Evolutionary conservation across 1,140 invertebrate species (phyloP).

Genomic region (Laodelphax striatellus): DNA sequence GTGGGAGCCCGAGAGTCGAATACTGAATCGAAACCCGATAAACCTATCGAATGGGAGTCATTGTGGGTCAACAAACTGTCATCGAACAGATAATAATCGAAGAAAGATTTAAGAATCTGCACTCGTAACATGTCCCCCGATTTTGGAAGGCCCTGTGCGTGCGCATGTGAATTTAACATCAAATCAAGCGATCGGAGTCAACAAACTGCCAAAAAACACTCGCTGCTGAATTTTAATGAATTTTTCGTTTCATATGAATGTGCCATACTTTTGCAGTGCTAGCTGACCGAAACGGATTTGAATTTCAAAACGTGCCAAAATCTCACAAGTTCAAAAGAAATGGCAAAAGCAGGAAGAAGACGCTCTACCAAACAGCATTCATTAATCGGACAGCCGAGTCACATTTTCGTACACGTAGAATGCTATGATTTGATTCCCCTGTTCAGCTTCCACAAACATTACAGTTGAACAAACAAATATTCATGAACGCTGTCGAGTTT

Average conservation of each 20-base stretch:
- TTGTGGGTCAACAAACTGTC: not conserved
- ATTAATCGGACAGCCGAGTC: too few relatives aligned
- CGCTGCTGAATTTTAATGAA: not conserved
- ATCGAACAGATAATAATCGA: not conserved
- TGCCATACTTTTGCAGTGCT: too few relatives aligned
- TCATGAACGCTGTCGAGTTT: too few relatives aligned
- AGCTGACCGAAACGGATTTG: too few relatives aligned
- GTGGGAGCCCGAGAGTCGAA: not conserved
- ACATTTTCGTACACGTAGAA: too few relatives aligned
- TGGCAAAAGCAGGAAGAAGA: too few relatives aligned
- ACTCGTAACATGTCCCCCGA: not conserved
- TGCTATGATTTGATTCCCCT: too few relatives aligned
- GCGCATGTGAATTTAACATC: not conserved
- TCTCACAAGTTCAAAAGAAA: too few relatives aligned
- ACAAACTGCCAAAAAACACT: not conserved
- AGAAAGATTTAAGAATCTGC: not conserved
- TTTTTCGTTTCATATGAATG: not conserved
- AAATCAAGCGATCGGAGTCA: not conserved
- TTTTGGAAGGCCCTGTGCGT: not conserved
- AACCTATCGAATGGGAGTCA: not conserved
- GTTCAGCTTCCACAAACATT: too few relatives aligned
- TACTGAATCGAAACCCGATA: not conserved
- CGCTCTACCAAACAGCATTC: too few relatives aligned
- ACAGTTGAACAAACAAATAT: too few relatives aligned
- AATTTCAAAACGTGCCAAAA: too few relatives aligned